A percentile compares a stretch with the other conserved stretches of the same genome.
phyloP scores from a whole-genome alignment of 92 coral and sea anemone species.

The Desmophyllum pertusum region DNA sequence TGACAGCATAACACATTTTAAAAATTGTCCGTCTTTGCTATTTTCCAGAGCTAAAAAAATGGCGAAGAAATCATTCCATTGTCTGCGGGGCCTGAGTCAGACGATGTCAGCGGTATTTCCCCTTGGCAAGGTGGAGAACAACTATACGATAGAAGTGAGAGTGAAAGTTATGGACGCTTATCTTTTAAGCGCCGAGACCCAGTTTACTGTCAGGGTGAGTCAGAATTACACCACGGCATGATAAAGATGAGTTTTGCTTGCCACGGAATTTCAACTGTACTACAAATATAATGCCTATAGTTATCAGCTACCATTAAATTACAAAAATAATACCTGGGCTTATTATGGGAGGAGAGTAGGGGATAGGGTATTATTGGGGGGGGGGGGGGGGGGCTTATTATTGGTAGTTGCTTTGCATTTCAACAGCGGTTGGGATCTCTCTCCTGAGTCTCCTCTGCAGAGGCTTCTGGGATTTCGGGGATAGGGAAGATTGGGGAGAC shows the following conservation, averaged over 20 bases:
- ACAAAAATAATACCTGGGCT: background rate
- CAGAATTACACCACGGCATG: background rate
- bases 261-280: too few species aligned
- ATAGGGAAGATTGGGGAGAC: too few species aligned
- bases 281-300: background rate
- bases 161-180: conserved; percentile 81
- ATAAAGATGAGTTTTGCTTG: background rate
- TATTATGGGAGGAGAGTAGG: background rate
- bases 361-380: too few species aligned
- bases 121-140: conserved; percentile 75
- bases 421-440: too few species aligned
- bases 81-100: conserved; percentile 69
- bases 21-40: background rate
- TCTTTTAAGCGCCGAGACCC: conserved; percentile 50
- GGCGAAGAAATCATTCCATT: conserved; percentile 73
- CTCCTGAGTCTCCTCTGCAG: too few species aligned
- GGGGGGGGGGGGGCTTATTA: too few species aligned
- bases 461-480: too few species aligned
- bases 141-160: conserved; percentile 79
- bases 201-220: conserved; percentile 76
- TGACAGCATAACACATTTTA: background rate
- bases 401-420: too few species aligned
- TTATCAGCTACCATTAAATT: background rate
- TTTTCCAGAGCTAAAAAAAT: conserved; percentile 64
- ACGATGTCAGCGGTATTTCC: conserved; percentile 77